A percentile compares a stretch with the other conserved stretches of the same genome.
phyloP scores from a whole-genome alignment of 1,140 invertebrate genomes.

The Cephus cinctus region DNA sequence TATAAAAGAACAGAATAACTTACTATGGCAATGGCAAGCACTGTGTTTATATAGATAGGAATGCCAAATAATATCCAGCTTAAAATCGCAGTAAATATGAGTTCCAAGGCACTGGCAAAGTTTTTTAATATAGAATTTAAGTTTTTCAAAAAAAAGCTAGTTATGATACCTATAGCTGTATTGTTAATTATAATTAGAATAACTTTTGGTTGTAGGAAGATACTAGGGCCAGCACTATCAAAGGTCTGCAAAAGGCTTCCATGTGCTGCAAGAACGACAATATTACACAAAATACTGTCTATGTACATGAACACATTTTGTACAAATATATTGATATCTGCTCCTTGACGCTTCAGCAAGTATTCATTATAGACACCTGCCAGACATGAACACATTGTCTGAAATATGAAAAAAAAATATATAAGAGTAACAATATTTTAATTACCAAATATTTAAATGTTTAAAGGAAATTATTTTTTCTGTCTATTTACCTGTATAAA shows the following conservation, averaged over 20 bases:
- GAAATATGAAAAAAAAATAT: conserved; percentile 55
- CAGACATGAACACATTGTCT: conserved; percentile 90
- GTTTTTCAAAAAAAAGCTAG: conserved; percentile 89
- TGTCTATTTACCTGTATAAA: conserved; percentile 58
- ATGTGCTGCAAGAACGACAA: conserved; percentile 65
- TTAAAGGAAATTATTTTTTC: too few relatives aligned
- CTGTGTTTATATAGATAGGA: conserved; percentile 79
- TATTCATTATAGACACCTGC: conserved; percentile 97
- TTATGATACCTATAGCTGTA: conserved; percentile 88
- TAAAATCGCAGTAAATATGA: conserved; percentile 87
- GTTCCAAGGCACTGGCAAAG: conserved; percentile 91
- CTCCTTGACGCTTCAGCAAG: conserved; percentile 82
- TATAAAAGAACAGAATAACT: conserved; percentile 83
- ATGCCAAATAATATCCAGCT: conserved; percentile 89
- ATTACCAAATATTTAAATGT: not conserved
- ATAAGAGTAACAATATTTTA: conserved; percentile 13
- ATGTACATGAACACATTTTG: conserved; percentile 97
- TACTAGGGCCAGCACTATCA: conserved; percentile 50
- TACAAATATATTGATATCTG: conserved; percentile 83
- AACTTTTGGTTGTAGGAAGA: conserved; percentile 58
- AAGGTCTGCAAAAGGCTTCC: conserved; percentile 66
- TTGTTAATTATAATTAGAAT: conserved; percentile 86
- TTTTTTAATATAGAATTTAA: conserved; percentile 96
- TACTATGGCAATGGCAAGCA: conserved; percentile 80
- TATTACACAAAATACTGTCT: conserved; percentile 90